phyloP scores from a whole-genome alignment of 2,888 invertebrate genomes.

The Agonopterix heracliana region DNA sequence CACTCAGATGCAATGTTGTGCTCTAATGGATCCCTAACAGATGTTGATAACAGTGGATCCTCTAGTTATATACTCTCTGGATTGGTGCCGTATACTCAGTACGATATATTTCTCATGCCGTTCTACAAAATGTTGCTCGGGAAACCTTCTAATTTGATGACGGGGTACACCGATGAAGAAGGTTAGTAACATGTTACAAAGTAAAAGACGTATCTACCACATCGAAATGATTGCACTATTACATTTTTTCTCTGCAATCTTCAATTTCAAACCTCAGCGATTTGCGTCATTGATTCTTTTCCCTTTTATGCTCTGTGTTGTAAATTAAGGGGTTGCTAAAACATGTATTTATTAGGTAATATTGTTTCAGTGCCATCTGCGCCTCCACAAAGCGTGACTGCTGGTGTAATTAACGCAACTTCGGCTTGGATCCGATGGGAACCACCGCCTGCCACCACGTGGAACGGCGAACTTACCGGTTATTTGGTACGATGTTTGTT shows the following conservation, averaged over 20 bases:
- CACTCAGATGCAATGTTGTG: slow-evolving; percentile 44
- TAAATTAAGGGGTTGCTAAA: too few relatives aligned
- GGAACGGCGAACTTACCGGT: slow-evolving; percentile 89
- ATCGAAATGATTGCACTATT: neutral
- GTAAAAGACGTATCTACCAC: too few relatives aligned
- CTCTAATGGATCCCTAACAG: slow-evolving; percentile 80
- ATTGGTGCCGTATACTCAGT: slow-evolving; percentile 89
- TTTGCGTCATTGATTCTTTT: too few relatives aligned
- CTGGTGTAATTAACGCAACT: slow-evolving; percentile 88
- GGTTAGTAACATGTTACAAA: slow-evolving; percentile 49
- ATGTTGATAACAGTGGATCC: slow-evolving; percentile 81
- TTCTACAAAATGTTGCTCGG: slow-evolving; percentile 93
- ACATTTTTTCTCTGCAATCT: slow-evolving; percentile 4
- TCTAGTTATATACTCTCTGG: slow-evolving; percentile 85
- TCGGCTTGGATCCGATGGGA: slow-evolving; percentile 89
- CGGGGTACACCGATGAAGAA: slow-evolving; percentile 91
- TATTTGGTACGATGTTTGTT: slow-evolving; percentile 88
- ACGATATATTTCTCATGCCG: slow-evolving; percentile 94
- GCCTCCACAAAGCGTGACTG: slow-evolving; percentile 86
- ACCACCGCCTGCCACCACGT: slow-evolving; percentile 83
- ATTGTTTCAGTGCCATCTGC: slow-evolving; percentile 83
- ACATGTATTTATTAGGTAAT: too few relatives aligned
- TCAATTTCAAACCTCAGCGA: too few relatives aligned
- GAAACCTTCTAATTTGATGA: slow-evolving; percentile 93
- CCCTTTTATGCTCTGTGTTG: too few relatives aligned